Conservation (phyloP, 92 coral and sea anemone genomes). For the Epizoanthus stellaris region DNA sequence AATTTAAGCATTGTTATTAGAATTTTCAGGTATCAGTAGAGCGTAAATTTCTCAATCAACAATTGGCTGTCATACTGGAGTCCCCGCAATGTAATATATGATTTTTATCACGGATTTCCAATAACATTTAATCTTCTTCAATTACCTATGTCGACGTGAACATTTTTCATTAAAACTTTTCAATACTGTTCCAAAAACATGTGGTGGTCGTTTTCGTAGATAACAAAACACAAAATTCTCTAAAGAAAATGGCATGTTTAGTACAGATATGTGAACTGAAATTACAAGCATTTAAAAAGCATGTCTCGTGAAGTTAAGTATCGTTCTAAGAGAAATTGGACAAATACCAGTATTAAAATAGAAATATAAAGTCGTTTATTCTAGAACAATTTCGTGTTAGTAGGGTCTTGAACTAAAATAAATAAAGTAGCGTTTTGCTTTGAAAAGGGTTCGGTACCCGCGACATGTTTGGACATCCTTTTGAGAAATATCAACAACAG, state of each 20-base stretch:
- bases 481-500: conserved; percentile 22
- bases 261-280: neutral
- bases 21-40: too few relatives aligned
- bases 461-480: conserved; percentile 28
- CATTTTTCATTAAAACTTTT: conserved; percentile 3
- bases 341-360: neutral
- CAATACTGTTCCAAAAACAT: conserved; percentile 14
- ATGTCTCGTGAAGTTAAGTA: neutral
- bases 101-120: too few relatives aligned
- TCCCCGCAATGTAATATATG: too few relatives aligned
- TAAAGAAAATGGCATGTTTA: neutral
- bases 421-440: conserved; percentile 37
- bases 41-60: too few relatives aligned
- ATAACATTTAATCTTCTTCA: too few relatives aligned
- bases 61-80: neutral
- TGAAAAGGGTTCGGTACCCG: conserved; percentile 43
- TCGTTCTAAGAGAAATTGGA: neutral
- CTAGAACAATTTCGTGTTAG: neutral
- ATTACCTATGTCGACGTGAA: neutral
- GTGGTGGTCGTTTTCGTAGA: neutral
- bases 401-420: neutral
- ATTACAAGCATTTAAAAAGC: neutral
- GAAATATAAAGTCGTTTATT: neutral
- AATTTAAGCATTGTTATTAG: too few relatives aligned
- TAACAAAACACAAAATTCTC: conserved; percentile 4